Evolutionary conservation across 2,797 vertebrate genomes (phyloP).

Genomic region (Monodelphis domestica): DNA sequence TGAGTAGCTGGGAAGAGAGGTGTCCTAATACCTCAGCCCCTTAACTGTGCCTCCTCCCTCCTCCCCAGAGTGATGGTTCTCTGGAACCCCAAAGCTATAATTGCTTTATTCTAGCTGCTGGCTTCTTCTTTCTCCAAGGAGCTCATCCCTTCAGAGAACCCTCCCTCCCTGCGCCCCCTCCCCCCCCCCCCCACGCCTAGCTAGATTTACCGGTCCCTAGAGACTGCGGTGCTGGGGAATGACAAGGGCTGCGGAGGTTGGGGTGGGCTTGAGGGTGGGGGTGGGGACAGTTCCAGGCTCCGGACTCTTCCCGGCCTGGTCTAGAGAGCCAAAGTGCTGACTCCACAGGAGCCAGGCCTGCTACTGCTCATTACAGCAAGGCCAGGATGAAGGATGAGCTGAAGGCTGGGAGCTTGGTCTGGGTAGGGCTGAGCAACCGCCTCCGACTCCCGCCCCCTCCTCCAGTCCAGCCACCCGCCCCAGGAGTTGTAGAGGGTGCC

Average conservation of each 20-base stretch:
- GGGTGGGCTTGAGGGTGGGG: not conserved
- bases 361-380: not conserved
- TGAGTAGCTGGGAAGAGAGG: not conserved
- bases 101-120: not conserved
- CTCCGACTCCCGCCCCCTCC: not conserved
- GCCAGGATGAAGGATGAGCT: not conserved
- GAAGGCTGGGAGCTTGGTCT: not conserved
- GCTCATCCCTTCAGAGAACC: no score
- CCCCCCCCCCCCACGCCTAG: fast-evolving
- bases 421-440: not conserved
- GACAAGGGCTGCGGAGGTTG: not conserved
- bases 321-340: not conserved
- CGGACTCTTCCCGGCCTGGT: no score
- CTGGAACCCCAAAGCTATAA: not conserved
- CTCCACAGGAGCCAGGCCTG: not conserved
- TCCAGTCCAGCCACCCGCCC: not conserved
- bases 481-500: not conserved
- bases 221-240: not conserved
- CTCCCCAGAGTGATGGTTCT: not conserved
- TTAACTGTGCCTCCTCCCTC: not conserved
- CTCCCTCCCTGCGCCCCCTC: fast-evolving
- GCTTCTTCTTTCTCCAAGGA: not conserved
- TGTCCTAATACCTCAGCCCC: not conserved
- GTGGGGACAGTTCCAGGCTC: not conserved
- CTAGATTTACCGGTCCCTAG: not conserved